Evolutionary conservation across 2,888 invertebrate genomes (phyloP), one percentile per base, ranked within the genome.

Genomic region (Drosophila parthenogenetica): DNA sequence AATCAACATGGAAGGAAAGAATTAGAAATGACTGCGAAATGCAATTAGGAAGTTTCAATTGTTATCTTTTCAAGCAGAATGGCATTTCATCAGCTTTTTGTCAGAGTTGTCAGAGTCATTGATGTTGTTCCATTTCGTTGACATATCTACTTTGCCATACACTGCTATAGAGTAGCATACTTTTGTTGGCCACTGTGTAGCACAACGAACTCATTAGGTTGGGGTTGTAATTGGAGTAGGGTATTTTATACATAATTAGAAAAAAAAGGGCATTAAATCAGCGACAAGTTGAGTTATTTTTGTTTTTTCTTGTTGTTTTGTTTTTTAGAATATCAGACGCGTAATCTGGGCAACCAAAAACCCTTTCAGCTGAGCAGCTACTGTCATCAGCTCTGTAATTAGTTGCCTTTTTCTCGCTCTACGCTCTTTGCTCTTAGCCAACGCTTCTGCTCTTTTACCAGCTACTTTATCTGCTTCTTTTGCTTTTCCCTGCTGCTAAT

Each of bases 341-440:
- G 42, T 67, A 60, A 76, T 63, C 63, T 67, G 55, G 64, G 42
- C 39, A 63, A 45, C 59, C 58, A 51, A 55, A 75, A 75, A 58
- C 77, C 64, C 73, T 76, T 76, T 55, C 53, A 64, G 60, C 54
- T 51, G 29, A 29, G 29, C 39, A 66, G 48, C 48, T 25, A 58
- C 75, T 75, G 75, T 75, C 77, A 77, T 53, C 77, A 73, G 58
- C 73, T 69, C 69, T 71, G 76, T 82, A 82, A 82, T 82, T 82
- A 82, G 86, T 80, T 80, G 86, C 67, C 78, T 75, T 70, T 61
- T 79, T 66, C 58, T 45, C 32, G 48, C 46, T 50, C 11, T 42
- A n/a, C 19, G 1, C 42, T 54, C 29, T 25, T n/a, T 8, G 29
- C 29, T 50, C 17, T 55, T 16, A 7, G 32, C 42, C 40, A 59